phyloP scores from a whole-genome alignment of 2,113 vertebrate genomes.

The Dicerorhinus sumatrensis region DNA sequence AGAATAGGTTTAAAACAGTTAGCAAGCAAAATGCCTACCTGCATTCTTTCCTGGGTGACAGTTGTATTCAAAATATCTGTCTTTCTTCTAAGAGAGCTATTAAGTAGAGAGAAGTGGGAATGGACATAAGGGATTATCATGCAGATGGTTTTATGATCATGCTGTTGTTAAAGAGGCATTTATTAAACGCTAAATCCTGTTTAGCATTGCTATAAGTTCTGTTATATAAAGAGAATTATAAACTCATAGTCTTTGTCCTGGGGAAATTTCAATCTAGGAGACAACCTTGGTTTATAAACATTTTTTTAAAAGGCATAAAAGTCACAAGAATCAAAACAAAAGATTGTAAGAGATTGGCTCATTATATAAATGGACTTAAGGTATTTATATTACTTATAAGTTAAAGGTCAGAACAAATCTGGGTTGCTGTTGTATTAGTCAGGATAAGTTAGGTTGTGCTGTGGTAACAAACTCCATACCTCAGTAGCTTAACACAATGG shows the following conservation, averaged over 20 bases:
- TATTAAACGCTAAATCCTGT: conserved; percentile 23
- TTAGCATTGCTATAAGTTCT: neutral
- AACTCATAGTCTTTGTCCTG: neutral
- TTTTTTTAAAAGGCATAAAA: conserved; percentile 5
- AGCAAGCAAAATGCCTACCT: neutral
- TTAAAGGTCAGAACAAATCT: neutral
- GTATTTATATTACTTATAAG: neutral
- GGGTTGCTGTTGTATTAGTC: neutral
- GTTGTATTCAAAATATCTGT: conserved; percentile 45
- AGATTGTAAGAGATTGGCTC: neutral
- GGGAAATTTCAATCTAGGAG: neutral
- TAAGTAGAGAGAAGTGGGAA: neutral
- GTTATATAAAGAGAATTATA: neutral
- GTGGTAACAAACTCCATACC: neutral
- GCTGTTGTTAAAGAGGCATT: neutral
- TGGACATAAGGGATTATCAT: neutral
- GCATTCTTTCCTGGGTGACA: neutral
- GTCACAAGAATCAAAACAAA: neutral
- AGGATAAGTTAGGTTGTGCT: neutral
- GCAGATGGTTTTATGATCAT: neutral
- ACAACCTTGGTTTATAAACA: conserved; percentile 2
- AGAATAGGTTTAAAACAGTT: conserved; percentile 10
- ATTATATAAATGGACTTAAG: neutral
- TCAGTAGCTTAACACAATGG: neutral
- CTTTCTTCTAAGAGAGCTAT: neutral